Evolutionary conservation across 2,113 vertebrate species (phyloP), one percentile per base, ranked within the genome.

Genomic region (Colistium nudipinnis): DNA sequence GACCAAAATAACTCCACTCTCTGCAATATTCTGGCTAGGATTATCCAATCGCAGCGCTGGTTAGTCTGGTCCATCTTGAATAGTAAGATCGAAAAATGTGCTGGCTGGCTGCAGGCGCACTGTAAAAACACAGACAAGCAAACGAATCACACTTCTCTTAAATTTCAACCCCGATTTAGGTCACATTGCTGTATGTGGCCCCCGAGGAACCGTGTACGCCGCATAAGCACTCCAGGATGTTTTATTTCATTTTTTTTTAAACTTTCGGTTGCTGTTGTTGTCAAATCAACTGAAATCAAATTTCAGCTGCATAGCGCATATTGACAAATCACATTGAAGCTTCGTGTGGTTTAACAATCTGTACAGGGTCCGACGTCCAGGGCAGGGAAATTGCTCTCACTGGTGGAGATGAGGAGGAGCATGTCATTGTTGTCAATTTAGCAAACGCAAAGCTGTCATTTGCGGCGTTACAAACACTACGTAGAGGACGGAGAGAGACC

Each of bases 401-500:
- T n/a, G n/a, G n/a, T n/a, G n/a, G n/a, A n/a, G n/a, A n/a, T n/a
- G n/a, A n/a, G n/a, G n/a, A n/a, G n/a, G n/a, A n/a, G n/a, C n/a
- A n/a, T n/a, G n/a, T n/a, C n/a, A n/a, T n/a, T n/a, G n/a, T n/a
- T n/a, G n/a, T n/a, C n/a, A 19, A 64, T 31, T 44, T 33, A 36
- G 22, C 19, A 27, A 67, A 47, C 11, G 56, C 17, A 38, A 70
- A 3, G 27, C 28, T 61, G 78, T 62, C 53, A n/a, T 35, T 51
- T 6, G 1, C 67, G 62, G 52, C 45, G 10, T n/a, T n/a, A n/a
- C n/a, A n/a, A n/a, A n/a, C n/a, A n/a, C n/a, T n/a, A n/a, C n/a
- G n/a, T n/a, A n/a, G n/a, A n/a, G 36, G 62, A 68, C 68, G 66
- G 36, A 31, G 70, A 28, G 65, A 78, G 17, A 65, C 64, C 63